phyloP scores from a whole-genome alignment of 2,113 vertebrate genomes.

The Gasterosteus nipponicus region DNA sequence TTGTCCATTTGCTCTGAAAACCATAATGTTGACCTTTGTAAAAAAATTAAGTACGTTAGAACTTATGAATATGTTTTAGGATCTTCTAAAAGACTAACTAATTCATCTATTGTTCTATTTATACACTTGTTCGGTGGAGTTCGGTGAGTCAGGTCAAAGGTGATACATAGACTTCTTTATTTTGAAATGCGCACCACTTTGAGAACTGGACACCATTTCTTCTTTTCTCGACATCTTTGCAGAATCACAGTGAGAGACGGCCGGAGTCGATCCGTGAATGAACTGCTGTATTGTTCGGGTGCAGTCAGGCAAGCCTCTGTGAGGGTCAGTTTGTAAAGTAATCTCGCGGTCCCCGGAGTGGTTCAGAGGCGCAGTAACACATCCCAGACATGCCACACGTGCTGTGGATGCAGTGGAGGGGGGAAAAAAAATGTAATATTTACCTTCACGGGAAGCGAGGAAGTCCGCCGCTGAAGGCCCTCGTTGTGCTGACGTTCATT shows the following conservation, averaged over 20 bases:
- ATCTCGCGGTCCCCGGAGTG: conserved; percentile 37
- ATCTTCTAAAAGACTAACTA: no score
- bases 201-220: conserved; percentile 12
- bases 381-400: conserved; percentile 49
- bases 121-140: background rate
- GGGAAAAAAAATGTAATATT: conserved; percentile 57
- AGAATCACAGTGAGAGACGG: conserved; percentile 14
- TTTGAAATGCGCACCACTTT: conserved; percentile 22
- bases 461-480: conserved; percentile 33
- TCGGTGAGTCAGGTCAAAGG: conserved; percentile 8
- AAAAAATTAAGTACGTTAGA: background rate
- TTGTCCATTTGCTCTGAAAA: background rate
- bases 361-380: conserved; percentile 46
- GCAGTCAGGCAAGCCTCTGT: conserved; percentile 55
- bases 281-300: conserved; percentile 73
- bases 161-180: background rate
- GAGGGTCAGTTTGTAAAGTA: conserved; percentile 59
- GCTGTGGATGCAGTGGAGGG: conserved; percentile 26
- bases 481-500: conserved; percentile 46
- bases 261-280: conserved; percentile 55
- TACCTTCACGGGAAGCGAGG: conserved; percentile 54
- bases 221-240: conserved; percentile 34
- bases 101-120: background rate
- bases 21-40: background rate
- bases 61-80: no score